Evolutionary conservation across 2,113 vertebrate species (phyloP).

Genomic region (Coregonus clupeaformis): DNA sequence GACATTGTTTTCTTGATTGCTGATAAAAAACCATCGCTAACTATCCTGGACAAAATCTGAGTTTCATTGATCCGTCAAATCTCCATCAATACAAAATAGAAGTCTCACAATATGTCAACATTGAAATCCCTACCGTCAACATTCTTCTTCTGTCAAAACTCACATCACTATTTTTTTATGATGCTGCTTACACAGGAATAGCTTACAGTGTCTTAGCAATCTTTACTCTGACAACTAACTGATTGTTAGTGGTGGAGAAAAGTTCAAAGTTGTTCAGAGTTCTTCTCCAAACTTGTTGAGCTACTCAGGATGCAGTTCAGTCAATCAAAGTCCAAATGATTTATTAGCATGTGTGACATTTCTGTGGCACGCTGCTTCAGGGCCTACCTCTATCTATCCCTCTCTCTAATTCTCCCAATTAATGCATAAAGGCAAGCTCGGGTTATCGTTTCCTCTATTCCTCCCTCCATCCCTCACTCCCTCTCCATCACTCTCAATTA

Average conservation of each 20-base stretch:
- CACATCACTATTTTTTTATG: too few relatives aligned
- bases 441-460: constrained; percentile 61
- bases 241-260: not conserved
- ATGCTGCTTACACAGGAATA: not conserved
- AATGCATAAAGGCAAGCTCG: constrained; percentile 69
- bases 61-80: not conserved
- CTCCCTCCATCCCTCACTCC: constrained; percentile 52
- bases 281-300: not conserved
- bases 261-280: not conserved
- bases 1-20: not conserved
- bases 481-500: constrained; percentile 75
- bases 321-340: constrained; percentile 55
- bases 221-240: not conserved
- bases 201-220: not conserved
- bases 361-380: constrained; percentile 44
- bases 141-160: not conserved
- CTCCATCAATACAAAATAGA: not conserved
- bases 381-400: constrained; percentile 48
- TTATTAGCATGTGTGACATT: constrained; percentile 68
- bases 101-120: not conserved
- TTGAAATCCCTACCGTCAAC: not conserved
- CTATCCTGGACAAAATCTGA: not conserved
- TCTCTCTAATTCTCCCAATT: constrained; percentile 70
- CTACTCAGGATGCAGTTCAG: constrained; percentile 33
- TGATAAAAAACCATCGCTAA: not conserved